Conservation (phyloP, 2,888 invertebrate species). For the Teleogryllus oceanicus region DNA sequence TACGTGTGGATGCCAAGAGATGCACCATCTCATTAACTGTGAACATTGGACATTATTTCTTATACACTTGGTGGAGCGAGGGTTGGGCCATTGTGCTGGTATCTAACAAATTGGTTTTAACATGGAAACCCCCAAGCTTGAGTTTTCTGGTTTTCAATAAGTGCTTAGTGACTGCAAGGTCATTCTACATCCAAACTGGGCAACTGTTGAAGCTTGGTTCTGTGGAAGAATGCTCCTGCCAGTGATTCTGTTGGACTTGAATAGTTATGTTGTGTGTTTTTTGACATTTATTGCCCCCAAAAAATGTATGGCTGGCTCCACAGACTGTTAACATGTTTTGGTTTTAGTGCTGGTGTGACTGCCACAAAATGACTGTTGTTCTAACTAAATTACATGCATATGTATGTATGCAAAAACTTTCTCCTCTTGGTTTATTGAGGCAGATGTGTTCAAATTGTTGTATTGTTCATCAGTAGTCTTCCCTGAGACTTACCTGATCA, state of each 20-base stretch:
- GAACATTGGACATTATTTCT: background rate
- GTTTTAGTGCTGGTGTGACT: background rate
- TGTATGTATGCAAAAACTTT: no score
- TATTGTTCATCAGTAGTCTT: no score
- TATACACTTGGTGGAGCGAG: background rate
- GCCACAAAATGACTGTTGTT: no score
- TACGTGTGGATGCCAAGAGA: background rate
- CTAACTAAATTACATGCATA: no score
- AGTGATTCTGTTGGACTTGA: constrained; percentile 8
- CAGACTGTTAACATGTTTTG: background rate
- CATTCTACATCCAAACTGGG: background rate
- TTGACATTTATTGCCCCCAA: background rate
- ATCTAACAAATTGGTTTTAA: constrained; percentile 12
- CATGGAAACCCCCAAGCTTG: background rate
- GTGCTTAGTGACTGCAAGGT: constrained; percentile 12
- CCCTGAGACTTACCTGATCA: no score
- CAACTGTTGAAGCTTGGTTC: background rate
- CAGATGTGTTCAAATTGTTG: no score
- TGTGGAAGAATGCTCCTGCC: constrained; percentile 7
- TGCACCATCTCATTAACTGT: background rate
- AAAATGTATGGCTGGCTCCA: background rate
- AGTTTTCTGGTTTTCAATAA: background rate
- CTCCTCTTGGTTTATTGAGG: no score
- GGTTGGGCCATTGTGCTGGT: constrained; percentile 18
- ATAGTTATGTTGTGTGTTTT: background rate